Evolutionary conservation across 2,113 vertebrate genomes (phyloP).

Genomic region (Rhinopithecus roxellana): DNA sequence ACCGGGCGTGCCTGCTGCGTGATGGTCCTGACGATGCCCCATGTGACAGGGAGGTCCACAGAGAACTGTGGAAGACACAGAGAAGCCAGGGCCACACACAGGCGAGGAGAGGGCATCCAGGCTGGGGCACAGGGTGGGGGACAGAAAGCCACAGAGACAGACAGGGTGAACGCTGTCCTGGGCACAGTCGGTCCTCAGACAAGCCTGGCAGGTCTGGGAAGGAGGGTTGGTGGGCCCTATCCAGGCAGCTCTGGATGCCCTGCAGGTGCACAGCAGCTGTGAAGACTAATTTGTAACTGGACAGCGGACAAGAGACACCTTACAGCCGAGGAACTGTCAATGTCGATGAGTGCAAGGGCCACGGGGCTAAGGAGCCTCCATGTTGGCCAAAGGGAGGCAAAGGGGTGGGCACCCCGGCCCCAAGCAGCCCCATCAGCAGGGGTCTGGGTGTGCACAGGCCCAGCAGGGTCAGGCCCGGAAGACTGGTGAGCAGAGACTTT

Average conservation of each 20-base stretch:
- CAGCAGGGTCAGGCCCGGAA: too few species aligned
- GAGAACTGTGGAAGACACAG: neutral
- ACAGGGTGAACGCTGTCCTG: too few species aligned
- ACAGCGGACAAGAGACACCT: too few species aligned
- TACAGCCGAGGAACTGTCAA: too few species aligned
- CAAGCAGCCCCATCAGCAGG: neutral
- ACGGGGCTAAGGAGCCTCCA: fast-evolving
- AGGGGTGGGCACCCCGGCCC: too few species aligned
- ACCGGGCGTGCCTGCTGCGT: fast-evolving
- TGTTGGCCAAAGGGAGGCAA: neutral
- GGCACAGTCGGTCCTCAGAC: neutral
- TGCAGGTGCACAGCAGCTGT: too few species aligned
- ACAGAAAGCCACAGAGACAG: too few species aligned
- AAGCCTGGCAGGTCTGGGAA: neutral
- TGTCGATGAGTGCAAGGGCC: fast-evolving
- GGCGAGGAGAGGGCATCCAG: neutral
- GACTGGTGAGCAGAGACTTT: neutral
- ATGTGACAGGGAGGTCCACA: fast-evolving
- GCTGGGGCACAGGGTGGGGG: neutral
- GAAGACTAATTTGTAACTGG: neutral
- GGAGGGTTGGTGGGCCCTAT: neutral
- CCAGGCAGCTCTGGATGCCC: neutral
- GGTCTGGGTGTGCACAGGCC: too few species aligned
- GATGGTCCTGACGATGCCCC: neutral
- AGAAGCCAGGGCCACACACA: neutral